Evolutionary conservation across 2,888 invertebrate species (phyloP).

Genomic region (Conops quadrifasciatus): DNA sequence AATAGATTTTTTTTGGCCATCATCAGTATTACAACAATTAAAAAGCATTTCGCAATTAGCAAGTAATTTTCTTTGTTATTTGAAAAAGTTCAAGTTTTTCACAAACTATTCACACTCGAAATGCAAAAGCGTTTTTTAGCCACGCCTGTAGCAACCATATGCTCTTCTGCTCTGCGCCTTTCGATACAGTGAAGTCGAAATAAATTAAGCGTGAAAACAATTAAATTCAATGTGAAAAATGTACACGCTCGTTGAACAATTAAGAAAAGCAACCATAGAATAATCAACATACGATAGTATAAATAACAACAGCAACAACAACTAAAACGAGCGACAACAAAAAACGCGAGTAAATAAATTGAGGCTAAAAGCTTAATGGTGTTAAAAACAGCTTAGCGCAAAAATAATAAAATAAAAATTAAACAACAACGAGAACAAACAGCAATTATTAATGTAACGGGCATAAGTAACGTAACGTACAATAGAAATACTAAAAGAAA

Average conservation of each 20-base stretch:
- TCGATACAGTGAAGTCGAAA: slow-evolving; percentile 16
- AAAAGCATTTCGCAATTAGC: no score
- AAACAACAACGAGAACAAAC: not conserved
- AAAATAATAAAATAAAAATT: not conserved
- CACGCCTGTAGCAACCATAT: slow-evolving; percentile 17
- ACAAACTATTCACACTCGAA: no score
- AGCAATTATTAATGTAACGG: not conserved
- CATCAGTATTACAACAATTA: no score
- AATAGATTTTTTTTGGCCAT: no score
- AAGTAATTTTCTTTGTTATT: no score
- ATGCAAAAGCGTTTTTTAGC: no score
- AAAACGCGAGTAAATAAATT: not conserved
- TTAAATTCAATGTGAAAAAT: slow-evolving; percentile 15
- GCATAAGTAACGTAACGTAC: no score
- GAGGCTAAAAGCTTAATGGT: slow-evolving; percentile 31
- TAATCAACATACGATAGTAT: not conserved
- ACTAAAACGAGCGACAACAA: not conserved
- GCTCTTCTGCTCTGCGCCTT: not conserved
- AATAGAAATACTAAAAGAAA: no score
- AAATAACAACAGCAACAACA: slow-evolving; percentile 12
- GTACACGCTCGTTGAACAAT: slow-evolving; percentile 1
- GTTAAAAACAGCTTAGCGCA: slow-evolving; percentile 4
- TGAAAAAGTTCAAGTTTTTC: no score
- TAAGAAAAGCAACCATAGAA: slow-evolving; percentile 6
- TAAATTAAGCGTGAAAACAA: slow-evolving; percentile 27